Conservation (phyloP, 1,140 invertebrate genomes). For the Pomacea maculata region DNA sequence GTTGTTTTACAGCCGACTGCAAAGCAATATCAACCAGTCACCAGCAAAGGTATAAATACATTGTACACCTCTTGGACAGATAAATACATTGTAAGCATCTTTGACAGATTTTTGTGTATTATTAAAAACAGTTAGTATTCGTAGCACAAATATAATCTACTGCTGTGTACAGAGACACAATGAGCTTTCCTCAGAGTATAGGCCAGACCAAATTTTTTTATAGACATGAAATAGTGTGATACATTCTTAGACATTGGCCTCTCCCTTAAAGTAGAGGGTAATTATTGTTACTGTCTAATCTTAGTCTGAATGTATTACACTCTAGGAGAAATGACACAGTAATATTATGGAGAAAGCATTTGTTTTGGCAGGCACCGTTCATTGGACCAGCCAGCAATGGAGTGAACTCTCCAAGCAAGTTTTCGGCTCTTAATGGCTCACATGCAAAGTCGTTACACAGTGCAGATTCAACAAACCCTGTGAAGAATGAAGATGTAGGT, state of each 20-base stretch:
- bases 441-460: slow-evolving; percentile 22
- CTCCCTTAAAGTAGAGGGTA: no score
- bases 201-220: no score
- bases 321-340: no score
- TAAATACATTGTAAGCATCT: not conserved
- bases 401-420: slow-evolving; percentile 19
- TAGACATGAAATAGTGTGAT: no score
- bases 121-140: not conserved
- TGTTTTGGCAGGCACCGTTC: slow-evolving; percentile 15
- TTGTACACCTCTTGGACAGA: not conserved
- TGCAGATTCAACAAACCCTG: not conserved
- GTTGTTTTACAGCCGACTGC: slow-evolving; percentile 77
- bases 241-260: no score
- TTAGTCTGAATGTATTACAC: no score
- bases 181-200: no score
- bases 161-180: no score
- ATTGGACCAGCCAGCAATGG: slow-evolving; percentile 22
- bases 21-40: not conserved
- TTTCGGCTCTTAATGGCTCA: slow-evolving; percentile 22
- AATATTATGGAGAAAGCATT: not conserved
- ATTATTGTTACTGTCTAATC: no score
- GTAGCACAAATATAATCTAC: not conserved
- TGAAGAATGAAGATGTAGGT: slow-evolving; percentile 22
- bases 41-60: slow-evolving; percentile 2
- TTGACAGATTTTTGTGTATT: not conserved